A percentile compares a stretch with the other conserved stretches of the same genome.
phyloP scores from a whole-genome alignment of 2,888 invertebrate genomes.

The Oeneis ivallda region DNA sequence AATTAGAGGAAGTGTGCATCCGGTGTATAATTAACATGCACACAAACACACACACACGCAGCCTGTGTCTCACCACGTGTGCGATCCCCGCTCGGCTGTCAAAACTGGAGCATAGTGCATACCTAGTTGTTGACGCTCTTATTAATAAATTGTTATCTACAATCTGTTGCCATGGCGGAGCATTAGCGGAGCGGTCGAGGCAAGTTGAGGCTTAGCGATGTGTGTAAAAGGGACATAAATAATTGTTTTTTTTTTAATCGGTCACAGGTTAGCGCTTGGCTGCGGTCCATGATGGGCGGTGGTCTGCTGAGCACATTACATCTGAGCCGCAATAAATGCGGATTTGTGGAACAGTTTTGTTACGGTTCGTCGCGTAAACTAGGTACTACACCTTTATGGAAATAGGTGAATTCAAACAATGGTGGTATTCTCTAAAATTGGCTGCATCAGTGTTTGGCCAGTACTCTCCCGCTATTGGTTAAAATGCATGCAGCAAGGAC shows the following conservation, averaged over 20 bases:
- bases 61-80: constrained; percentile 42
- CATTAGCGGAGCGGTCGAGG: not conserved
- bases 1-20: constrained; percentile 57
- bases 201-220: constrained; percentile 2
- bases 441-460: too few relatives aligned
- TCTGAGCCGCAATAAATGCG: not conserved
- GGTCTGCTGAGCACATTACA: not conserved
- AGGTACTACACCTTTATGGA: too few relatives aligned
- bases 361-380: too few relatives aligned
- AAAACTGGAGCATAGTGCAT: constrained; percentile 24
- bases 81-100: constrained; percentile 24
- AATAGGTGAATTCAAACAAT: too few relatives aligned
- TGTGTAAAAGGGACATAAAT: constrained; percentile 2
- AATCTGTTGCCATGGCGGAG: constrained; percentile 13
- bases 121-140: constrained; percentile 24
- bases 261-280: constrained; percentile 3
- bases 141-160: constrained; percentile 30
- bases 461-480: too few relatives aligned
- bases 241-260: not conserved
- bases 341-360: too few relatives aligned
- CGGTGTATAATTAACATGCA: constrained; percentile 57
- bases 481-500: too few relatives aligned
- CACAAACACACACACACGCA: constrained; percentile 36
- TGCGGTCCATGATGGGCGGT: not conserved
- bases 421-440: too few relatives aligned